Evolutionary conservation across 1,140 invertebrate species (phyloP).

Genomic region (Bombus soroeensis): DNA sequence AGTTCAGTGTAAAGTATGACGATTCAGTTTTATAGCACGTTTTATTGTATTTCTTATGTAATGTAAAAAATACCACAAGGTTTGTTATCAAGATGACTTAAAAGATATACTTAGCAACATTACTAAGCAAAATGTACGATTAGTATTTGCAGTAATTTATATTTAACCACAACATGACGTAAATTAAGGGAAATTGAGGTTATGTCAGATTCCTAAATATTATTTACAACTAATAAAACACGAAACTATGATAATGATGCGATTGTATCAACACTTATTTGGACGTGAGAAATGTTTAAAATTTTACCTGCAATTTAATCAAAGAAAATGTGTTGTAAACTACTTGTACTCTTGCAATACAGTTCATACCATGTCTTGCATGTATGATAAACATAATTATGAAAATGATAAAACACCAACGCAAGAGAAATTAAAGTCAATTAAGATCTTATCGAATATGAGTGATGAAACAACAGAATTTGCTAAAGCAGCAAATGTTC

Average conservation of each 20-base stretch:
- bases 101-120: background rate
- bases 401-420: background rate
- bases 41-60: background rate
- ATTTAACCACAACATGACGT: background rate
- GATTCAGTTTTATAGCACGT: background rate
- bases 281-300: background rate
- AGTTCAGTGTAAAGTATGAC: background rate
- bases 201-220: background rate
- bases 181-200: background rate
- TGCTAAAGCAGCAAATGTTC: constrained; percentile 2
- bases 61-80: background rate
- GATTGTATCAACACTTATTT: constrained; percentile 57
- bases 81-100: constrained; percentile 12
- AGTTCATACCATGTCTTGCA: constrained; percentile 27
- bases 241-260: constrained; percentile 61
- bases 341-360: constrained; percentile 39
- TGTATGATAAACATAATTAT: constrained; percentile 14
- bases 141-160: background rate
- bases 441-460: constrained; percentile 8
- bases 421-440: background rate
- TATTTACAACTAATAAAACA: constrained; percentile 42
- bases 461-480: background rate
- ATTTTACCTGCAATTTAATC: constrained; percentile 18
- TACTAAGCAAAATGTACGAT: background rate
- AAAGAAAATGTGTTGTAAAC: constrained; percentile 13